Conservation (phyloP, 2,888 invertebrate genomes). For the Pollenia amentaria region DNA sequence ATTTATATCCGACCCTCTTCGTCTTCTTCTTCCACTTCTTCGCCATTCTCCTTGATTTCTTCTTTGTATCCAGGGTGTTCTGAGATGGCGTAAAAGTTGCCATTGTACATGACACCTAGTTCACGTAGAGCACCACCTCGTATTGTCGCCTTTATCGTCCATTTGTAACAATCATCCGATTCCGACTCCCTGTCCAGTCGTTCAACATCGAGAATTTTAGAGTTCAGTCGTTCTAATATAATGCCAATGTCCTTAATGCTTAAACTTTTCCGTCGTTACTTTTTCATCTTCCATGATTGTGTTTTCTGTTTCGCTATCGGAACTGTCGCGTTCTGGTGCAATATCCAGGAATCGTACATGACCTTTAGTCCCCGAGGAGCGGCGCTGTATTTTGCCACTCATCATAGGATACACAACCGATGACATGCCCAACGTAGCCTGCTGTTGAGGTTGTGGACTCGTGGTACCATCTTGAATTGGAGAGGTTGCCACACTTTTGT, state of each 20-base stretch:
- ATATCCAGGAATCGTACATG: conserved; percentile 95
- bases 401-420: conserved; percentile 84
- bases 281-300: conserved; percentile 95
- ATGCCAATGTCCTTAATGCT: conserved; percentile 98
- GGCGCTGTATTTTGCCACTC: conserved; percentile 83
- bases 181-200: conserved; percentile 95
- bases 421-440: conserved; percentile 80
- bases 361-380: conserved; percentile 87
- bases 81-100: conserved; percentile 97
- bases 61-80: conserved; percentile 97
- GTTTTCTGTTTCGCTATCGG: conserved; percentile 96
- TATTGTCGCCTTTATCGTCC: conserved; percentile 98
- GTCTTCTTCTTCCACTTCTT: conserved; percentile 92
- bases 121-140: conserved; percentile 95
- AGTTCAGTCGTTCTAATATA: conserved; percentile 95
- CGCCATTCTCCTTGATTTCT: conserved; percentile 93
- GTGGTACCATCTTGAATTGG: conserved; percentile 93
- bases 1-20: conserved; percentile 85
- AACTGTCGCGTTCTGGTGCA: conserved; percentile 91
- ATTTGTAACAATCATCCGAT: conserved; percentile 97
- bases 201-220: conserved; percentile 97
- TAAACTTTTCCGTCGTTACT: conserved; percentile 89
- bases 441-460: conserved; percentile 87
- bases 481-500: conserved; percentile 96
- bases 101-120: conserved; percentile 96